Conservation (phyloP, 1,140 invertebrate species). For the Ceratoteleas bidentatus region DNA sequence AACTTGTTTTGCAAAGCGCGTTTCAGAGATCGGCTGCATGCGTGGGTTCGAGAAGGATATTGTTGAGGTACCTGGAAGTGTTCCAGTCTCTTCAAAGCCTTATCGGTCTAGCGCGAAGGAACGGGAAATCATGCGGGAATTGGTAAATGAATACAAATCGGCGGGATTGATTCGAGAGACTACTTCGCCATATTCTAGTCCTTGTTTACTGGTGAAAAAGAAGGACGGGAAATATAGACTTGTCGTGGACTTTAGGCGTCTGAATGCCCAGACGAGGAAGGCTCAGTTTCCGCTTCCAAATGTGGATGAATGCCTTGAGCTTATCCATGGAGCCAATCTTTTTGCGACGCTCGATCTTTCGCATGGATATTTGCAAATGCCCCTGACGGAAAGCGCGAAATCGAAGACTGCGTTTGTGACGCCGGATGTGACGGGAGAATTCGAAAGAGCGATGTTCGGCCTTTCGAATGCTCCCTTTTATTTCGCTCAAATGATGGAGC, state of each 20-base stretch:
- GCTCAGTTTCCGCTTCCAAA: constrained; percentile 31
- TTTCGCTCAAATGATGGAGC: constrained; percentile 12
- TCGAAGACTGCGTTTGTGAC: background rate
- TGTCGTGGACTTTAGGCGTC: constrained; percentile 69
- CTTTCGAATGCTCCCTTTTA: constrained; percentile 16
- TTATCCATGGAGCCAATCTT: constrained; percentile 16
- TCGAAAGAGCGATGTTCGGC: no score
- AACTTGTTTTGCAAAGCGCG: constrained; percentile 40
- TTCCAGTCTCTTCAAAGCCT: background rate
- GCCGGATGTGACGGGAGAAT: background rate
- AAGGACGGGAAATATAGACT: no score
- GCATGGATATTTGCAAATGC: constrained; percentile 3
- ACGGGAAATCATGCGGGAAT: background rate
- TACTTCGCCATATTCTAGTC: no score
- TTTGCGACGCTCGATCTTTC: constrained; percentile 18
- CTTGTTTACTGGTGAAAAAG: no score
- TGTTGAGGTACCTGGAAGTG: constrained; percentile 7
- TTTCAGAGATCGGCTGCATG: constrained; percentile 33
- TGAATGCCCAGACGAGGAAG: constrained; percentile 56
- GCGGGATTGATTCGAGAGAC: no score
- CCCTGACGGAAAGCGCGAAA: background rate
- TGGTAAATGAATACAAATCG: background rate
- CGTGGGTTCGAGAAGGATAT: constrained; percentile 45
- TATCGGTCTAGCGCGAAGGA: background rate
- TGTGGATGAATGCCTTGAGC: constrained; percentile 26